Base-by-base conservation (phyloP, 1,140 invertebrate genomes). In the Idris sp. region DNA sequence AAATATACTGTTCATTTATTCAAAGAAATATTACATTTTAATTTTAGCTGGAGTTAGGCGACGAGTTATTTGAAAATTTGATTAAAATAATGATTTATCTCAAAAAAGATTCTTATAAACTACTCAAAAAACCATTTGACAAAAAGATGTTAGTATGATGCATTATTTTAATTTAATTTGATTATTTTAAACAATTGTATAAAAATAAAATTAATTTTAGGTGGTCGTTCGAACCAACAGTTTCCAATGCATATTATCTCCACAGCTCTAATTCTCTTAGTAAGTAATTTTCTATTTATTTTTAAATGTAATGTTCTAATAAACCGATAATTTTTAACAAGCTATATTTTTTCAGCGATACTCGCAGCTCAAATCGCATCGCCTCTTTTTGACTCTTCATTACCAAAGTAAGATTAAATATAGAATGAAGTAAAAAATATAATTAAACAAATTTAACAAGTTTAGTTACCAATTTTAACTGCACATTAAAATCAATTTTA, bases 341-440 rank as follows among this genome's bases (percentile, higher is more conserved):
- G 8, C 2, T 53, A n/a, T 30, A 33, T 26, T 67, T 2, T 35
- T 67, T 19, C 43, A 67, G 62, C 43, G 5, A 56, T 67, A 15
- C 41, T 36, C 2, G 62, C 31, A 0, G 51, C 62, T 4, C 15
- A 48, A 49, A 48, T 56, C 9, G 25, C 26, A 1, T 5, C 41
- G n/a, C 62, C 49, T 0, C 38, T 56, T 14, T 56, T 67, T 8
- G 43, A 33, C 16, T 25, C 35, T 15, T 22, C 49, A 3, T 41
- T 67, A 22, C 62, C 62, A 15, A 22, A 22, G 62, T 67, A 56
- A 53, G 59, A 26, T n/a, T n/a, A n/a, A n/a, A n/a, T n/a, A n/a
- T n/a, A n/a, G n/a, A n/a, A n/a, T n/a, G n/a, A n/a, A n/a, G n/a
- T n/a, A n/a, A n/a, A n/a, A n/a, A n/a, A n/a, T n/a, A n/a, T n/a